Base-by-base conservation (phyloP, 2,113 vertebrate species). In the Epinephelus fuscoguttatus region DNA sequence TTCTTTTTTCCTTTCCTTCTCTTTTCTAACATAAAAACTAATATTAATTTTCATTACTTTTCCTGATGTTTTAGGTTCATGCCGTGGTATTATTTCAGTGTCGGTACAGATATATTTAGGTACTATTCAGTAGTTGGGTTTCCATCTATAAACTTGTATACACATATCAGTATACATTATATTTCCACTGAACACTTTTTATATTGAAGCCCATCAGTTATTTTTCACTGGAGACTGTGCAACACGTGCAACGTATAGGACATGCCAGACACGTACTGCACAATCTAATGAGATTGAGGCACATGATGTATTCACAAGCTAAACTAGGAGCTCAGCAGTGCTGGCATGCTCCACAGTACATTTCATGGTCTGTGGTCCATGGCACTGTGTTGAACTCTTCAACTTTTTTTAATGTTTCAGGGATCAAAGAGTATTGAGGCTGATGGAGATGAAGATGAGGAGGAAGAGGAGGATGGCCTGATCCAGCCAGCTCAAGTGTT, bases 401-500 rank as follows among this genome's bases (percentile, higher is more conserved):
- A 27, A 75, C 73, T 79, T 21, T 45, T 23, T 23, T 92, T 64
- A 89, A 23, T 94, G 93, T 96, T 95, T 79, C 94, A 99, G 98
- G 98, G 97, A 90, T 93, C 96, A 77, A 99, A 97, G 93, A 94
- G 89, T 42, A 95, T 96, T 72, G 96, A 96, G 75, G 93, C 91
- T 21, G 96, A 96, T 89, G 96, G 94, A 79, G 97, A 97, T 93
- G 96, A 96, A 69, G 97, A 98, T 75, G 97, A 97, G 91, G 96
- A 96, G 37, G 96, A 95, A 61, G 97, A 97, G 49, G 96, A 97
- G n/a, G 95, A 96, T 85, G 97, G 96, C 74, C 95, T 99, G 94
- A 98, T 99, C 94, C 97, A 97, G 7, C 98, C 98, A 84, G 98
- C 98, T 74, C 96, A 99, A 96, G 96, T 98, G 14, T 99, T 99